A percentile compares a stretch with the other conserved stretches of the same genome.
Evolutionary conservation across 2,888 invertebrate species (phyloP).

Genomic region (Callyntrura guangdongensis): DNA sequence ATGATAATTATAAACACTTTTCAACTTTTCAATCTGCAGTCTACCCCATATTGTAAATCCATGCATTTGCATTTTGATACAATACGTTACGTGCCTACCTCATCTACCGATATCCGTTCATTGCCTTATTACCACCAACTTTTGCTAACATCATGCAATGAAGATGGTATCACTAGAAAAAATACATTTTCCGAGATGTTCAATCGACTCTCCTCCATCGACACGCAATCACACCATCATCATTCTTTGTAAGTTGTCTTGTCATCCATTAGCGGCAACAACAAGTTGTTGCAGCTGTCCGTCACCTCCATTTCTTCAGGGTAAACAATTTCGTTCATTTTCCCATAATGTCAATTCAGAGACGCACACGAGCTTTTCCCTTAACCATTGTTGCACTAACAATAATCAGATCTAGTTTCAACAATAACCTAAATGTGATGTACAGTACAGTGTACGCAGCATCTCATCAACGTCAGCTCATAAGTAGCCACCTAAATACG

Average conservation of each 20-base stretch:
- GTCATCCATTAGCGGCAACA: neutral
- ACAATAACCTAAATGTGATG: too few species aligned
- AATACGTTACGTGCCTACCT: too few species aligned
- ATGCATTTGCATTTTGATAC: too few species aligned
- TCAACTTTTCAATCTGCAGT: too few species aligned
- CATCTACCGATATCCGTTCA: too few species aligned
- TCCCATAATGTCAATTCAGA: slow-evolving; percentile 25
- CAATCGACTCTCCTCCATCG: slow-evolving; percentile 8
- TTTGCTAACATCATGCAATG: too few species aligned
- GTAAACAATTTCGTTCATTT: slow-evolving; percentile 47
- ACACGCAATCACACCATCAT: neutral
- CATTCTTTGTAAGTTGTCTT: neutral
- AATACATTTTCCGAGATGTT: neutral
- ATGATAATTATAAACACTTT: too few species aligned
- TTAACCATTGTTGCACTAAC: neutral
- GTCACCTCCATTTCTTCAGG: slow-evolving; percentile 73
- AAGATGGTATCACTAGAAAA: neutral
- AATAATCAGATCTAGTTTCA: neutral
- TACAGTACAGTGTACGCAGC: too few species aligned
- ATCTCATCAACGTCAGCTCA: too few species aligned
- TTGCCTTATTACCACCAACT: too few species aligned
- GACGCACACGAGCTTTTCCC: neutral
- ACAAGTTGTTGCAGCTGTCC: slow-evolving; percentile 57
- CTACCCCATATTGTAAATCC: too few species aligned
- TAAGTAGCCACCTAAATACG: too few species aligned